These are phyloP conservation scores for Anodontia alba DNA, from an alignment of 2,888 invertebrate genomes.

Conservation along the genomic window DNA sequence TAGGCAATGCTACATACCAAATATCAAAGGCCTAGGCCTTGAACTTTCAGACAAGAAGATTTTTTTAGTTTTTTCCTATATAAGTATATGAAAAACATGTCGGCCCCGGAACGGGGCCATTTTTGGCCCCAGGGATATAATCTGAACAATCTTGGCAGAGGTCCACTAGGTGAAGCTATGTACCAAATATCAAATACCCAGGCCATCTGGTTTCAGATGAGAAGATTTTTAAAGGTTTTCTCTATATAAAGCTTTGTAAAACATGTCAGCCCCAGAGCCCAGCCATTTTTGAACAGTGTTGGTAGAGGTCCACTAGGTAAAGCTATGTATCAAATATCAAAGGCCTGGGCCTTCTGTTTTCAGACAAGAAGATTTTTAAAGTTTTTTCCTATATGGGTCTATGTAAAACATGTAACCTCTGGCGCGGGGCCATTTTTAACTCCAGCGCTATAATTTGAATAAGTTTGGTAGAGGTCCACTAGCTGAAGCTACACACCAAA, in stretches of 20 bases:
- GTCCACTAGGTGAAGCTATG: not conserved
- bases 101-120: not conserved
- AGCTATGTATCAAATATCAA: not conserved
- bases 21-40: not conserved
- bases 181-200: not conserved
- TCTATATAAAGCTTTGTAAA: not conserved
- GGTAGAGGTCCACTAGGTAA: not conserved
- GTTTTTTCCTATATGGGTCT: too few relatives aligned
- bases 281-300: not conserved
- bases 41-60: not conserved
- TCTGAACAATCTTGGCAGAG: conserved; percentile 2
- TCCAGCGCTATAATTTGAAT: too few relatives aligned
- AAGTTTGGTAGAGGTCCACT: too few relatives aligned
- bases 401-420: too few relatives aligned
- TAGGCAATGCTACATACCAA: not conserved
- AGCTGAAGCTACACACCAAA: too few relatives aligned
- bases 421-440: too few relatives aligned
- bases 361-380: conserved; percentile 10
- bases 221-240: not conserved
- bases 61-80: not conserved
- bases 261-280: not conserved
- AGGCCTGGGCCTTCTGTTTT: not conserved
- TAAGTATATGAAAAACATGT: not conserved
- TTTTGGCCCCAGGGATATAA: not conserved
- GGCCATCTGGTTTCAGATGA: not conserved